Evolutionary conservation across 2,113 vertebrate genomes (phyloP).

Genomic region (Tachysurus vachellii): DNA sequence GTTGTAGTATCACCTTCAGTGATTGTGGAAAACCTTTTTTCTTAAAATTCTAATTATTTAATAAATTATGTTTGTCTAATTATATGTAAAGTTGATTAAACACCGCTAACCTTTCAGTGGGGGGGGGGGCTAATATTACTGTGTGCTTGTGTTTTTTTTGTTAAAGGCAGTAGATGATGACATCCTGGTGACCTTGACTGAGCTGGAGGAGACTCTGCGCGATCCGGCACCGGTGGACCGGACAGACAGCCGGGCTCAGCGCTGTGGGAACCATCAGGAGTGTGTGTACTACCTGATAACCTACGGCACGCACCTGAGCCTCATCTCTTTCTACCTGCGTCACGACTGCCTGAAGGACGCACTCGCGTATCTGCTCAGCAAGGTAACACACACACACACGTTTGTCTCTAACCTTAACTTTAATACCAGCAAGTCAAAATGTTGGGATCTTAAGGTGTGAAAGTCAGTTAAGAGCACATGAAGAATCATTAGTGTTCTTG

Average conservation of each 20-base stretch:
- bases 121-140: neutral
- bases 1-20: neutral
- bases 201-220: constrained; percentile 82
- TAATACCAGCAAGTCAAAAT: neutral
- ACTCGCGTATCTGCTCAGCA: constrained; percentile 82
- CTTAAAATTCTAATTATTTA: neutral
- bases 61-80: neutral
- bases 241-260: constrained; percentile 75
- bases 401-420: too few species aligned
- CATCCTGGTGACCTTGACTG: constrained; percentile 85
- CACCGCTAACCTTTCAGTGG: neutral
- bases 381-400: constrained; percentile 70
- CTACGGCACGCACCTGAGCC: constrained; percentile 88
- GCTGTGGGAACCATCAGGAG: constrained; percentile 82
- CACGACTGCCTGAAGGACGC: constrained; percentile 87
- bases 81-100: neutral
- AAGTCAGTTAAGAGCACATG: neutral
- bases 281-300: constrained; percentile 89
- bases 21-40: neutral
- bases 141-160: constrained; percentile 42
- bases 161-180: constrained; percentile 77
- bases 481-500: neutral
- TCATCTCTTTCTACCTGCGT: constrained; percentile 90
- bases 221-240: constrained; percentile 74
- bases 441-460: neutral